Evolutionary conservation across 2,888 invertebrate genomes (phyloP).

Genomic region (Ypsolopha scabrella): DNA sequence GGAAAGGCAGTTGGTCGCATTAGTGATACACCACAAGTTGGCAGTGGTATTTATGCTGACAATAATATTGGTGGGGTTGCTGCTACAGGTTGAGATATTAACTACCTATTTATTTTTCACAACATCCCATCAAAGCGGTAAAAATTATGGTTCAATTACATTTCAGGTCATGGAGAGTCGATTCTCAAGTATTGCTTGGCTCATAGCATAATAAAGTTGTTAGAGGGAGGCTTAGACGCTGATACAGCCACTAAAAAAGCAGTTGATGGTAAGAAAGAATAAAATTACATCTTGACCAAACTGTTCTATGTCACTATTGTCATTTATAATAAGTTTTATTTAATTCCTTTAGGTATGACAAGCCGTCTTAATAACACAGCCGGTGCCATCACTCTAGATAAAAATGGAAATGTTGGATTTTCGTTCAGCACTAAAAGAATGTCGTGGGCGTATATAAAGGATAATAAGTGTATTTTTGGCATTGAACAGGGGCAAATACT

Average conservation of each 20-base stretch:
- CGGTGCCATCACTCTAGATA: slow-evolving; percentile 80
- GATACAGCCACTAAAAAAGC: slow-evolving; percentile 73
- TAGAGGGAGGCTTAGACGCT: slow-evolving; percentile 69
- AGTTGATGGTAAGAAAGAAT: slow-evolving; percentile 43
- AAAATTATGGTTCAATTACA: slow-evolving; percentile 1
- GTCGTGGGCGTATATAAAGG: slow-evolving; percentile 76
- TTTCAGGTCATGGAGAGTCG: slow-evolving; percentile 84
- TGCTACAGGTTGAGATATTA: slow-evolving; percentile 71
- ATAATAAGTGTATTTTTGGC: slow-evolving; percentile 65
- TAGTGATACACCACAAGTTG: slow-evolving; percentile 81
- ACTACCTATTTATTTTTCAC: background rate
- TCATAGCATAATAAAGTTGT: slow-evolving; percentile 75
- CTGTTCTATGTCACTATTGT: background rate
- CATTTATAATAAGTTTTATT: background rate
- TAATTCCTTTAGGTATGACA: slow-evolving; percentile 70
- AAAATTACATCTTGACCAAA: background rate
- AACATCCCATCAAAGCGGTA: background rate
- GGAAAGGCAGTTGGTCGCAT: slow-evolving; percentile 84
- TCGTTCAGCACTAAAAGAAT: slow-evolving; percentile 77
- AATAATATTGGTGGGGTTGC: slow-evolving; percentile 81
- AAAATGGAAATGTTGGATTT: slow-evolving; percentile 75
- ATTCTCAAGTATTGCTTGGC: slow-evolving; percentile 84
- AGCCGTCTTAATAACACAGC: slow-evolving; percentile 77
- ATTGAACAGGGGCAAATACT: slow-evolving; percentile 65
- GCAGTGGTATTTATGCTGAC: slow-evolving; percentile 83